Evolutionary conservation across 1,140 invertebrate genomes (phyloP), one percentile per base, ranked within the genome.

Genomic region (Scaptomyza graminum): DNA sequence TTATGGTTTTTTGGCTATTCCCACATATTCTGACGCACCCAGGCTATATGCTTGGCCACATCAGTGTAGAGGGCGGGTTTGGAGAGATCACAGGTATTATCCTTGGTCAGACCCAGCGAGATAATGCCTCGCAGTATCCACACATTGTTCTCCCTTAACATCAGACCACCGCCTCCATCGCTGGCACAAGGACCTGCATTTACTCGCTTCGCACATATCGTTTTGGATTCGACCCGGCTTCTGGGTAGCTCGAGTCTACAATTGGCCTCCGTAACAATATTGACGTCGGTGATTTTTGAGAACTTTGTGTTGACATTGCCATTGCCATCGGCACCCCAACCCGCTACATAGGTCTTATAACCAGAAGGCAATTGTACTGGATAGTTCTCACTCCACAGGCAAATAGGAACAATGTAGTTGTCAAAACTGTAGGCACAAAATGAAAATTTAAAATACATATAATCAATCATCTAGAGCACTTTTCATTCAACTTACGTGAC

Each of bases 301-400:
- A 92, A 87, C 0, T 93, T 89, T 0, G 92, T 91, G 9, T 93
- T 91, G 0, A 82, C 80, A 4, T 92, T 82, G 0, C 93, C 93
- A 3, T 83, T 73, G 73, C 94, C 93, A 65, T 93, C 93, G 12
- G 92, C 91, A 1, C 94, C 94, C 94, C 94, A 95, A 12, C 94
- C 94, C 0, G 93, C 93, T 2, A 94, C 93, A 34, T 79, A 79
- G 0, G 69, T 79, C 13, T 41, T 61, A 7, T 59, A 34, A 4
- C 84, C 90, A 11, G 65, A 65, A 0, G 49, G 70, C 44, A 79
- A 37, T 11, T 74, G 74, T 13, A 72, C 9, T 2, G 61, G 71
- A 15, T 46, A 68, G 0, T 55, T 62, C 3, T 85, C 91, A 7
- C 79, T 77, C 94, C 94, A 95, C n/a, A 95, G 69, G 65, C 94